Conservation (phyloP, 2,113 vertebrate species). For the Hoplias malabaricus region DNA sequence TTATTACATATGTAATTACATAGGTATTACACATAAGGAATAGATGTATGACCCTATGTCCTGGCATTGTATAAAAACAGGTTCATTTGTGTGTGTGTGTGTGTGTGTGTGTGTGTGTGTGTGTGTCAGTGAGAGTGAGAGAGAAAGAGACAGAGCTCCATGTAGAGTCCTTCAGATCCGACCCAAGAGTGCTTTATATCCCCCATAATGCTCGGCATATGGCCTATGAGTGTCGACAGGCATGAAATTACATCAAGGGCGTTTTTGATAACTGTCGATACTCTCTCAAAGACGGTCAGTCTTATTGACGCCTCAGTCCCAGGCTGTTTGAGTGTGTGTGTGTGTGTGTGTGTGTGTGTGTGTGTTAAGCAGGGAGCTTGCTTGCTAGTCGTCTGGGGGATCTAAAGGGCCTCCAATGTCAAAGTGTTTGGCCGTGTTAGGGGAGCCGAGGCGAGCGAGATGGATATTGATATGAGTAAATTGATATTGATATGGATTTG, state of each 20-base stretch:
- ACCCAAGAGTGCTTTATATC: slow-evolving; percentile 52
- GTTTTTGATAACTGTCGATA: slow-evolving; percentile 97
- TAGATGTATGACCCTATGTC: too few species aligned
- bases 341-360: slow-evolving; percentile 48
- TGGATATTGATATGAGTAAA: slow-evolving; percentile 98
- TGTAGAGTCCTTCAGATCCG: slow-evolving; percentile 49
- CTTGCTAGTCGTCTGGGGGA: slow-evolving; percentile 63
- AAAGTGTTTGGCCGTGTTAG: slow-evolving; percentile 74
- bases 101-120: not conserved
- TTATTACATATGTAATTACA: too few species aligned
- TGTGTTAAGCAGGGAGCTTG: slow-evolving; percentile 35
- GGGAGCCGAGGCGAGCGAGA: slow-evolving; percentile 80
- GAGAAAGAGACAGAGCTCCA: slow-evolving; percentile 5
- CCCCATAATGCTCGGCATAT: slow-evolving; percentile 81
- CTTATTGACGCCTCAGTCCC: slow-evolving; percentile 83
- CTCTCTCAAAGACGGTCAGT: slow-evolving; percentile 79
- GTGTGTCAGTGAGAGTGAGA: not conserved
- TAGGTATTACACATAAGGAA: too few species aligned
- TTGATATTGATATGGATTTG: slow-evolving; percentile 97
- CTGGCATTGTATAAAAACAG: too few species aligned
- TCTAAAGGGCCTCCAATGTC: slow-evolving; percentile 72
- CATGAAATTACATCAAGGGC: slow-evolving; percentile 96
- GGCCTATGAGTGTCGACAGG: slow-evolving; percentile 81
- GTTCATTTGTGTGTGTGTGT: too few species aligned
- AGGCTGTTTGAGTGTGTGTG: slow-evolving; percentile 61